Percentiles rank a stretch among this genome's conserved stretches.
Conservation (phyloP, 30 jellyfish, hydroid and myxozoan species). For the Aurelia sp. region DNA sequence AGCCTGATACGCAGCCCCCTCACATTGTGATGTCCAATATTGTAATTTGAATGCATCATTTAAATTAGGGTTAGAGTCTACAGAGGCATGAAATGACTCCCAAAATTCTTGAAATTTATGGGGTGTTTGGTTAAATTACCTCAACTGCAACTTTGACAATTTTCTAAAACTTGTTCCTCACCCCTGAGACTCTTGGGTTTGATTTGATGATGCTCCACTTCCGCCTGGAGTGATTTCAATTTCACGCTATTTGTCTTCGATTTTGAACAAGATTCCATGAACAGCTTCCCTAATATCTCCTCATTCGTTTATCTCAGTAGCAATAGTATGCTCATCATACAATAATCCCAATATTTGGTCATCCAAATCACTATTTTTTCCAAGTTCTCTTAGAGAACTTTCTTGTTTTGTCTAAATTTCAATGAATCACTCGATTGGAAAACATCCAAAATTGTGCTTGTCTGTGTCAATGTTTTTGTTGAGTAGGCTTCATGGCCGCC, state of each 20-base stretch:
- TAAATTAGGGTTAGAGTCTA: slow-evolving; percentile 21
- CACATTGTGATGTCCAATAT: slow-evolving; percentile 29
- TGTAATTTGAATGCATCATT: slow-evolving; percentile 23
- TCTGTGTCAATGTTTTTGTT: not conserved
- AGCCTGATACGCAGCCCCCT: slow-evolving; percentile 23
- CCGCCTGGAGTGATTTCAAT: slow-evolving; percentile 17
- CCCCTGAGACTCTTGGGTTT: not conserved
- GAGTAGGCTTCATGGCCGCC: too few relatives aligned
- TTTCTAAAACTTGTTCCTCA: slow-evolving; percentile 33
- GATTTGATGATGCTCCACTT: not conserved
- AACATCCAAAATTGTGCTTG: not conserved
- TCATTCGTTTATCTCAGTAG: too few relatives aligned
- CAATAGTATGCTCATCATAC: slow-evolving; percentile 12
- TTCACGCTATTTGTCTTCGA: not conserved
- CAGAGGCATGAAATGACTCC: slow-evolving; percentile 31
- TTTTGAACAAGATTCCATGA: too few relatives aligned
- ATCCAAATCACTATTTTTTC: too few relatives aligned
- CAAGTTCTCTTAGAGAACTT: slow-evolving; percentile 14
- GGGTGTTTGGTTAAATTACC: not conserved
- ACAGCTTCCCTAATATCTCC: too few relatives aligned
- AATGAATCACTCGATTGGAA: too few relatives aligned
- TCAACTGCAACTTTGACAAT: slow-evolving; percentile 12
- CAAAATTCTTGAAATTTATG: slow-evolving; percentile 29
- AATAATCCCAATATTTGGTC: slow-evolving; percentile 13
- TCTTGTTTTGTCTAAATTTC: slow-evolving; percentile 29